These are phyloP conservation scores for Formica selysi DNA, from an alignment of 1,140 invertebrate species.

Conservation along the genomic window DNA sequence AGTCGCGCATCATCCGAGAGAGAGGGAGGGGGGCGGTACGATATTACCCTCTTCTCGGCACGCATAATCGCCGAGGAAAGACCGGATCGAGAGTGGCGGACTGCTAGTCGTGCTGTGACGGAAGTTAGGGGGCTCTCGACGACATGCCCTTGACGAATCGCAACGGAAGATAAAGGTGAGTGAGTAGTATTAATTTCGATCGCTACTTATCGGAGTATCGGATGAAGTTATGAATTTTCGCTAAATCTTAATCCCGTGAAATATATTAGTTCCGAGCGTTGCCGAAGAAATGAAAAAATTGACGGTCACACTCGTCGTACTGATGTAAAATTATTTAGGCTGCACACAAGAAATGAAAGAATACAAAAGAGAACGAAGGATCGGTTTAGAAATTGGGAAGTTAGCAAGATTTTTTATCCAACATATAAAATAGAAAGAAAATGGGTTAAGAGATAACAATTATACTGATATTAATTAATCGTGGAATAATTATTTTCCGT, in stretches of 20 bases:
- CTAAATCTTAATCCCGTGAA: background rate
- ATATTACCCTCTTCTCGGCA: conserved; percentile 43
- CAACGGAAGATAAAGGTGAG: conserved; percentile 70
- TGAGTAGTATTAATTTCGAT: background rate
- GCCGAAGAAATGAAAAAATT: conserved; percentile 18
- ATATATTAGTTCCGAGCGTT: conserved; percentile 5
- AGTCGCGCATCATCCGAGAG: conserved; percentile 27
- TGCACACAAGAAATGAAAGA: background rate
- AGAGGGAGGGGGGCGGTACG: background rate
- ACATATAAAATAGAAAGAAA: background rate
- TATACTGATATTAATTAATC: background rate
- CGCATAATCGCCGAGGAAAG: conserved; percentile 40
- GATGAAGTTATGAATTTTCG: background rate
- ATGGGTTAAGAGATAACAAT: background rate
- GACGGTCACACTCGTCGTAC: background rate
- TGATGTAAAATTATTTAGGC: background rate
- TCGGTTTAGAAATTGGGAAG: background rate
- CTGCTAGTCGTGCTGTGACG: conserved; percentile 57
- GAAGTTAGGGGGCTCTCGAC: conserved; percentile 54
- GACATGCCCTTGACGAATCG: conserved; percentile 68
- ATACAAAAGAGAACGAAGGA: background rate
- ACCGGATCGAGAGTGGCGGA: conserved; percentile 46
- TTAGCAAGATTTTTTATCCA: background rate
- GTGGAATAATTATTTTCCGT: background rate
- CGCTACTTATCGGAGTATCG: background rate